Conservation (phyloP, 2,113 vertebrate species). For the Abramis brama region DNA sequence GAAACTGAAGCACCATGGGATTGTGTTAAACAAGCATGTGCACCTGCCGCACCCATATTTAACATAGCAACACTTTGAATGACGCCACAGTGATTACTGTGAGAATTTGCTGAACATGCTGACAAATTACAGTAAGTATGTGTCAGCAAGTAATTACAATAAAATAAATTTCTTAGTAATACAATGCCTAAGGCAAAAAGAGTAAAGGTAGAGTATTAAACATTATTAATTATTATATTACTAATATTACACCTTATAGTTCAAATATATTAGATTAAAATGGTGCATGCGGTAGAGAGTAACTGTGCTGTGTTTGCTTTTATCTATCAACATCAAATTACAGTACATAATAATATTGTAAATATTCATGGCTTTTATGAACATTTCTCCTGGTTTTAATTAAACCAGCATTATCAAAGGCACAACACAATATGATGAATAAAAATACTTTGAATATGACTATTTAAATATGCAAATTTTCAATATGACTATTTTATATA, state of each 20-base stretch:
- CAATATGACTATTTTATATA: neutral
- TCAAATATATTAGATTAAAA: neutral
- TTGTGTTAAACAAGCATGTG: slow-evolving; percentile 31
- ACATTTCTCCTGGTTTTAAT: neutral
- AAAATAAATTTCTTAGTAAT: neutral
- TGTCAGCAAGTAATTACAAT: neutral
- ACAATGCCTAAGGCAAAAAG: neutral
- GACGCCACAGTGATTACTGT: slow-evolving; percentile 38
- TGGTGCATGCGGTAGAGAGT: neutral
- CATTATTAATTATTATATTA: neutral
- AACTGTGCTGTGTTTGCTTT: slow-evolving; percentile 1
- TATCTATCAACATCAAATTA: neutral
- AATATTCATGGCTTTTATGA: neutral
- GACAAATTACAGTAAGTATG: neutral
- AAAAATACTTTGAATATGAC: neutral
- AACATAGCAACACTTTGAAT: slow-evolving; percentile 20
- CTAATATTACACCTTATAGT: neutral
- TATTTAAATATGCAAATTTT: neutral
- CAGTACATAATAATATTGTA: neutral
- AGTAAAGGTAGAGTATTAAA: neutral
- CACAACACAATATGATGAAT: neutral
- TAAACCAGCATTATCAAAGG: neutral
- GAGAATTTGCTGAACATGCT: neutral
- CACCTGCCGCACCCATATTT: slow-evolving; percentile 51
- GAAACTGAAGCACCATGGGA: slow-evolving; percentile 64